Conservation (phyloP, 2,113 vertebrate species). For the Mirza zaza region DNA sequence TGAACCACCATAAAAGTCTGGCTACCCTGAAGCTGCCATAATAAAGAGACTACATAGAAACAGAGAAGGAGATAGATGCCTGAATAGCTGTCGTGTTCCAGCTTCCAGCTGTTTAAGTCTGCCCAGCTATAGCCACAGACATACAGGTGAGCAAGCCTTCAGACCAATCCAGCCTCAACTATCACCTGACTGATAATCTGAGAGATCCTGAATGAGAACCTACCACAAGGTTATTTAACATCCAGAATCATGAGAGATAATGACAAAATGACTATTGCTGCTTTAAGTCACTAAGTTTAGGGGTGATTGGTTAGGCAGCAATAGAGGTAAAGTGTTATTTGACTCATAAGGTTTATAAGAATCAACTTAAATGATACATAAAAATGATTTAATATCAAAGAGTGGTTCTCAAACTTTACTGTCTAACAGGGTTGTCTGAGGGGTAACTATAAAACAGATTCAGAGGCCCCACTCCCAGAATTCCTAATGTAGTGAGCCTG, state of each 20-base stretch:
- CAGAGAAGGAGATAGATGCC: background rate
- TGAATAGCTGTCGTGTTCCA: background rate
- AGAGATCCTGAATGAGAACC: background rate
- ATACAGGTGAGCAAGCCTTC: background rate
- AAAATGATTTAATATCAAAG: background rate
- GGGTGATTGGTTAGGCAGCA: background rate
- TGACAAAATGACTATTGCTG: background rate
- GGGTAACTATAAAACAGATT: background rate
- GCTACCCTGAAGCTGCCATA: background rate
- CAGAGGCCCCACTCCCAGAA: background rate
- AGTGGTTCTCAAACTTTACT: background rate
- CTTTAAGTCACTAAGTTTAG: background rate
- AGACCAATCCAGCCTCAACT: no score
- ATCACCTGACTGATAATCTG: background rate
- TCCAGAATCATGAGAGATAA: background rate
- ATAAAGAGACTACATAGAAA: background rate
- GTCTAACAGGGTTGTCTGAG: background rate
- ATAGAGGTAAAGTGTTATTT: background rate
- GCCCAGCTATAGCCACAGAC: rapidly evolving
- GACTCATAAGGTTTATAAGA: background rate
- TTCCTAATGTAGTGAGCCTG: background rate
- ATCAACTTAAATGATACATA: background rate
- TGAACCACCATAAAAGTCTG: background rate
- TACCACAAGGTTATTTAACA: background rate
- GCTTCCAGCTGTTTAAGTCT: background rate